phyloP scores from a whole-genome alignment of 2,113 vertebrate genomes.

The Anthoscopus minutus region DNA sequence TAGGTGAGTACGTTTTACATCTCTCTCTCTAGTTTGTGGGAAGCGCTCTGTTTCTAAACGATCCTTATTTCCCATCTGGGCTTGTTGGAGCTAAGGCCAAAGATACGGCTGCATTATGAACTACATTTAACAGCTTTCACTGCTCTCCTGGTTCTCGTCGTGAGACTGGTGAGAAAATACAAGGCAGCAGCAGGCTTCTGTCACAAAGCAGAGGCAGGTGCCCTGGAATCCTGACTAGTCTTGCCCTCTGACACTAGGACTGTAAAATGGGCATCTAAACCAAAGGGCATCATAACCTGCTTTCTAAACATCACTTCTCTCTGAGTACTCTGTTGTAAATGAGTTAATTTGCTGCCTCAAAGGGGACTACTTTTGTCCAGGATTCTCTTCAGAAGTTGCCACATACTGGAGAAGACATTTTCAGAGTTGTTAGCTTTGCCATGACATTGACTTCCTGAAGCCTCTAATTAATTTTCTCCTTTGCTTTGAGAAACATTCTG shows the following conservation, averaged over 20 bases:
- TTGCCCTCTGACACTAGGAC: not conserved
- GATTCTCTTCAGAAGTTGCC: not conserved
- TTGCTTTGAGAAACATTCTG: constrained; percentile 53
- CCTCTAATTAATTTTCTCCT: constrained; percentile 14
- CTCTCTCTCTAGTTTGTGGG: not conserved
- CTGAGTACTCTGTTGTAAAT: not conserved
- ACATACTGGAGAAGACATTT: not conserved
- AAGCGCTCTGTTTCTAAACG: constrained; percentile 29
- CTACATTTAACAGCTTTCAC: not conserved
- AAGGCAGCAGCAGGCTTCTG: not conserved
- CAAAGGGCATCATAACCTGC: not conserved
- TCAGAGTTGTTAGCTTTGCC: not conserved
- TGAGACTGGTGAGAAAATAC: not conserved
- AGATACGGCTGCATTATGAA: not conserved
- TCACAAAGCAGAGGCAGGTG: not conserved
- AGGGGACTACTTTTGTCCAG: not conserved
- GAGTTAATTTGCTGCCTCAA: not conserved
- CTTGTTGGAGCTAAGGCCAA: not conserved
- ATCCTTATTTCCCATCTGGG: constrained; percentile 19
- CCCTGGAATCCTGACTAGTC: not conserved
- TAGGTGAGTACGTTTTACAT: constrained; percentile 33
- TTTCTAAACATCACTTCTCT: not conserved
- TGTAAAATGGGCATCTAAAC: not conserved
- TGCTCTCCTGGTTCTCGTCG: not conserved
- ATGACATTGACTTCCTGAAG: not conserved